Base-by-base conservation (phyloP, 1,140 invertebrate species). In the Nymphalis io region DNA sequence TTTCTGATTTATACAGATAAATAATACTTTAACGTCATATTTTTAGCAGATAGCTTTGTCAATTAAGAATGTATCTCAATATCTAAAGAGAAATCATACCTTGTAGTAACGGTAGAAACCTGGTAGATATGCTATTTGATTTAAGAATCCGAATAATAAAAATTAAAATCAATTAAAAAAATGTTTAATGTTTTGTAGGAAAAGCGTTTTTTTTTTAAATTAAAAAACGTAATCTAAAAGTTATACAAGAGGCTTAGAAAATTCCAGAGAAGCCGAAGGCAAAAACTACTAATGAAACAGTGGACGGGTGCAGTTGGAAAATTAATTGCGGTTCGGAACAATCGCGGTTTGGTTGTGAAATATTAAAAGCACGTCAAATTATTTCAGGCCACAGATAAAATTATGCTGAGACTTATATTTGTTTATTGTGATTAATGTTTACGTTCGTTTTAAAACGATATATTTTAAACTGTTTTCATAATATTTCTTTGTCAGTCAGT, bases 301-400 rank as follows among this genome's bases (percentile, higher is more conserved):
- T 15, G 20, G 20, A 51, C 46, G 46, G 16, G 16, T 51, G 46
- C 46, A 55, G 51, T 55, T 27, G 51, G 51, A 55, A 55, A 27
- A 55, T 55, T 55, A 55, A 55, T 55, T 55, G 51, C 51, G 51
- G 51, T 23, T 55, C 51, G 15, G 51, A 55, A 55, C 51, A 55
- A 55, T 55, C 13, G 51, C 21, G 20, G 51, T 55, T 55, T 55
- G 21, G 21, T 55, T 33, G 5, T 55, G 51, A 55, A 55, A 55
- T 55, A 55, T 55, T 55, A 55, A 55, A 23, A 27, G 16, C 51
- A 55, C 16, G 16, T 51, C 46, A 51, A 51, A 55, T 44, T 44
- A 44, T 55, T 55, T 55, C 20, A 23, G 12, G 13, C 21, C 13
- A 27, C 51, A 51, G 46, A 51, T 20, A 51, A 20, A 51, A 51